Conservation (phyloP, 37 sponge, comb jelly and placozoan genomes). For the Axinella damicornis region DNA sequence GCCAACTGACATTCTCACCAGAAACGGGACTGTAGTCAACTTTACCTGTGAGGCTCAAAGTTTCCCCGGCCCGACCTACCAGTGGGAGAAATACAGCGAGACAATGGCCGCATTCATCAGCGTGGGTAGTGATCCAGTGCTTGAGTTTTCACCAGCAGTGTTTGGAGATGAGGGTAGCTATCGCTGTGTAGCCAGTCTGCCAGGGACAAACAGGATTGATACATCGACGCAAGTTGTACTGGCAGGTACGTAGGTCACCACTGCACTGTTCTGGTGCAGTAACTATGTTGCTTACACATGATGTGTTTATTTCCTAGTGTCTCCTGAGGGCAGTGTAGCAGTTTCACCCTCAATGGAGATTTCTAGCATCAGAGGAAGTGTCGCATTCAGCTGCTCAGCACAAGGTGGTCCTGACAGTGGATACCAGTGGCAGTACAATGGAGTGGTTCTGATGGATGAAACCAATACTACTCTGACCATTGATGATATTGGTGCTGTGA, state of each 20-base stretch:
- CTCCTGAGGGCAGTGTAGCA: too few relatives aligned
- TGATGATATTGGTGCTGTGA: slow-evolving; percentile 31
- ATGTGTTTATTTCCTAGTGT: too few relatives aligned
- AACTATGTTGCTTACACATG: too few relatives aligned
- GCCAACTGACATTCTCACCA: slow-evolving; percentile 3
- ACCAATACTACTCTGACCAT: background rate
- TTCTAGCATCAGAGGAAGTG: background rate
- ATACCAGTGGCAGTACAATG: slow-evolving; percentile 45
- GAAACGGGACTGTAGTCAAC: background rate
- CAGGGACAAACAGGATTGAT: too few relatives aligned
- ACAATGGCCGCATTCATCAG: background rate
- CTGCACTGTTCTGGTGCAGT: too few relatives aligned
- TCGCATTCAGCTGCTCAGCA: slow-evolving; percentile 45
- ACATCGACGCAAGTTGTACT: too few relatives aligned
- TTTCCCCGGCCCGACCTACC: slow-evolving; percentile 2
- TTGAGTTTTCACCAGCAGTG: background rate
- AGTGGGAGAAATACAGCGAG: background rate
- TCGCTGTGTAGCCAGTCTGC: slow-evolving; percentile 2
- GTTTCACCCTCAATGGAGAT: background rate
- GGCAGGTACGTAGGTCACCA: too few relatives aligned
- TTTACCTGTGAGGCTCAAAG: slow-evolving; percentile 7
- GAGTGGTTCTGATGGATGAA: background rate
- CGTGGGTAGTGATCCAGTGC: background rate
- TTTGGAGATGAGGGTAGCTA: slow-evolving; percentile 44
- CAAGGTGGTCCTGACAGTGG: slow-evolving; percentile 57